Evolutionary conservation across 2,888 invertebrate species (phyloP).

Genomic region (Tetramorium bicarinatum): DNA sequence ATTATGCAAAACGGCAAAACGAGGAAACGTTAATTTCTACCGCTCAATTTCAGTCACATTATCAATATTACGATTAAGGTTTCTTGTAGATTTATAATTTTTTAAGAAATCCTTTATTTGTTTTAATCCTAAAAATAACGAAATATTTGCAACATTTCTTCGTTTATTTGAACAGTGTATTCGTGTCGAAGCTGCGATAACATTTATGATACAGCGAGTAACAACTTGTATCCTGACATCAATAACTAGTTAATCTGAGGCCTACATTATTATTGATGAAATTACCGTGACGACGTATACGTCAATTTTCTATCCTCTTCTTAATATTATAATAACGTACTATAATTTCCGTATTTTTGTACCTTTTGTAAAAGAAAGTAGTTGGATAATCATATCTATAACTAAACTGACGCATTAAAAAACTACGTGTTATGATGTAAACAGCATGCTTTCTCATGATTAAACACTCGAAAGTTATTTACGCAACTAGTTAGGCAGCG

Average conservation of each 20-base stretch:
- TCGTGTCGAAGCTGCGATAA: not conserved
- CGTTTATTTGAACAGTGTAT: not conserved
- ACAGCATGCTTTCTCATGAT: constrained; percentile 11
- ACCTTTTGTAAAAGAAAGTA: constrained; percentile 30
- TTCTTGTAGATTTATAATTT: constrained; percentile 15
- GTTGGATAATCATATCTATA: constrained; percentile 32
- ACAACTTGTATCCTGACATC: constrained; percentile 1
- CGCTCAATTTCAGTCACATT: not conserved
- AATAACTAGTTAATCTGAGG: not conserved
- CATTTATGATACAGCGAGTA: not conserved
- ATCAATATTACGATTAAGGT: not conserved
- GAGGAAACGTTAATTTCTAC: constrained; percentile 31
- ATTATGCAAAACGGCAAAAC: not conserved
- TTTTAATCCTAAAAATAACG: not conserved
- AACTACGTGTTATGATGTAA: constrained; percentile 17
- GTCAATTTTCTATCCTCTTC: not conserved
- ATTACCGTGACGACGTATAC: not conserved
- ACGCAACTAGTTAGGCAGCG: constrained; percentile 25
- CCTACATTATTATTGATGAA: not conserved
- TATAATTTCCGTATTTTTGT: constrained; percentile 30
- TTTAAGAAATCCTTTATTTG: not conserved
- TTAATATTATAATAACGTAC: constrained; percentile 1
- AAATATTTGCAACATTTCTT: constrained; percentile 17
- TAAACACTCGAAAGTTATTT: constrained; percentile 41
- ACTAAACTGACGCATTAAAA: constrained; percentile 25